Conservation (phyloP, 2,888 invertebrate species). For the Caenorhabditis doughertyi region DNA sequence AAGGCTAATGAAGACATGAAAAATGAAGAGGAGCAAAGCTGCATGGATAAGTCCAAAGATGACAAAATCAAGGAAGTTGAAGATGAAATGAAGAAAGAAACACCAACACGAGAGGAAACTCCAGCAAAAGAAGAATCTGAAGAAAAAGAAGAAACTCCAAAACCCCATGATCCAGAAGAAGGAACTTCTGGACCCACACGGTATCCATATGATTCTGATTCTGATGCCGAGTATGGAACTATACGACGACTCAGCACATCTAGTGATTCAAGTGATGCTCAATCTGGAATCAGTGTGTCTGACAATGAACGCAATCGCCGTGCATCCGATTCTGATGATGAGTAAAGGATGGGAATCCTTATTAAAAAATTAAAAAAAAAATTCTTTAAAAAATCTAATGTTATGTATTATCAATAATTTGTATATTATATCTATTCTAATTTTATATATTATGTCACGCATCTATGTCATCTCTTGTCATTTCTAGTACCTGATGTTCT, state of each 20-base stretch:
- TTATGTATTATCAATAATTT: background rate
- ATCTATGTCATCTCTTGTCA: too few species aligned
- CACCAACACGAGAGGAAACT: background rate
- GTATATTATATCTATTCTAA: too few species aligned
- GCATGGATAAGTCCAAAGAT: background rate
- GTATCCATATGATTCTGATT: background rate
- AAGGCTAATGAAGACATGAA: background rate
- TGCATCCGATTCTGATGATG: background rate
- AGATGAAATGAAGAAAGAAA: background rate
- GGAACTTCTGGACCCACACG: background rate
- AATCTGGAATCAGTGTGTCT: slow-evolving; percentile 16
- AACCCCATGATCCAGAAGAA: slow-evolving; percentile 7
- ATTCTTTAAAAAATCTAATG: background rate
- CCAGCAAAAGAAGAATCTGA: background rate
- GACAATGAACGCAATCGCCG: slow-evolving; percentile 3
- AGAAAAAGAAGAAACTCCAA: background rate
- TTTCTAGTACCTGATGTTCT: too few species aligned
- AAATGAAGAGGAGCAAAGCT: background rate
- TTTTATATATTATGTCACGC: too few species aligned
- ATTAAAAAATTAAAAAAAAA: too few species aligned
- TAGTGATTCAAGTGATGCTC: slow-evolving; percentile 6
- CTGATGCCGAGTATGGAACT: background rate
- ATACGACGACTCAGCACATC: background rate
- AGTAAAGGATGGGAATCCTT: too few species aligned
- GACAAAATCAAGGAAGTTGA: background rate